Conservation (phyloP, 2,888 invertebrate species). For the Malthinus seriepunctatus region DNA sequence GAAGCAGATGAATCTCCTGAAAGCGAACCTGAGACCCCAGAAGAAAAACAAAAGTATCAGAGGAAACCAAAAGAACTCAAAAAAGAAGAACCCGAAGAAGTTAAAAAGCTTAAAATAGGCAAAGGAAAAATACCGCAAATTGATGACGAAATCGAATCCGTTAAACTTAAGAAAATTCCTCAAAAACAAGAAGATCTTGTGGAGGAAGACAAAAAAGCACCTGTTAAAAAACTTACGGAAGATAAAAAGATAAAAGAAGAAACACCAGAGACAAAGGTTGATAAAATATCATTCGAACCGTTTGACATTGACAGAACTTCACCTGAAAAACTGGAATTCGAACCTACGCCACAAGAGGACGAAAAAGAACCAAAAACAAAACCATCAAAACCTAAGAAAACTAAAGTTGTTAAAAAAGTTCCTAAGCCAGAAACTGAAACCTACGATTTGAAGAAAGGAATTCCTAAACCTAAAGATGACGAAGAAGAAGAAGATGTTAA, state of each 20-base stretch:
- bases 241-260: conserved; percentile 46
- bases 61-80: conserved; percentile 52
- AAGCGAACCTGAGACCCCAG: conserved; percentile 50
- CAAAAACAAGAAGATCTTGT: conserved; percentile 51
- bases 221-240: conserved; percentile 50
- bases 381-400: conserved; percentile 46
- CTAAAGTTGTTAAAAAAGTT: conserved; percentile 48
- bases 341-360: conserved; percentile 43
- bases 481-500: conserved; percentile 53
- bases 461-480: conserved; percentile 51
- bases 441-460: conserved; percentile 49
- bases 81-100: conserved; percentile 45
- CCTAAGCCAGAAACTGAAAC: conserved; percentile 52
- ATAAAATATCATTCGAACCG: conserved; percentile 48
- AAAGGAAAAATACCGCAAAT: conserved; percentile 31
- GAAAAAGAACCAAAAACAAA: conserved; percentile 49
- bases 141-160: conserved; percentile 45
- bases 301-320: conserved; percentile 50
- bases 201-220: conserved; percentile 44
- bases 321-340: conserved; percentile 49
- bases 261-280: conserved; percentile 44
- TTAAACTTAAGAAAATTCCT: conserved; percentile 53
- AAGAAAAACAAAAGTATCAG: conserved; percentile 50
- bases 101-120: conserved; percentile 38
- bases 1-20: conserved; percentile 52